Conservation (phyloP, 2,797 vertebrate genomes). For the Prionace glauca region DNA sequence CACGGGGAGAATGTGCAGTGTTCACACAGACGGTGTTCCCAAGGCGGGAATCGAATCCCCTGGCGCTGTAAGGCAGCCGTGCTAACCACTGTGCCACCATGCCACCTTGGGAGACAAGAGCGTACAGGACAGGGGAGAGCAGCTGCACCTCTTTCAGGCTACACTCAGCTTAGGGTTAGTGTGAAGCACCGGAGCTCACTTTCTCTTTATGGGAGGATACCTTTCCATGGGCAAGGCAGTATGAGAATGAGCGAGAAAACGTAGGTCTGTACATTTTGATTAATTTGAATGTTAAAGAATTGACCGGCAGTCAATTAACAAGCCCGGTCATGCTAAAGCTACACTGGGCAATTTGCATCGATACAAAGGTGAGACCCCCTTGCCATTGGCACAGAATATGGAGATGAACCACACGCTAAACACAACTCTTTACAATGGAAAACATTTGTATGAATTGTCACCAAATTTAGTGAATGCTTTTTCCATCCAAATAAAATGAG, state of each 20-base stretch:
- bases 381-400: background rate
- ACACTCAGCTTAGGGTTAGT: background rate
- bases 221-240: background rate
- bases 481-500: background rate
- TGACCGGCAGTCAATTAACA: background rate
- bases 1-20: no score
- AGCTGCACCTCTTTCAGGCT: background rate
- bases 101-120: background rate
- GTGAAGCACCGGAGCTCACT: background rate
- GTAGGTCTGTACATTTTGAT: background rate
- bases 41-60: no score
- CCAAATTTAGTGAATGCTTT: background rate
- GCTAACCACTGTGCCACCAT: no score
- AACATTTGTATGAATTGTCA: background rate
- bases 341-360: background rate
- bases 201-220: no score
- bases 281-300: background rate
- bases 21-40: no score
- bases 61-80: no score
- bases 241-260: background rate
- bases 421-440: background rate
- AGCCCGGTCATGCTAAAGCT: background rate
- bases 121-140: background rate
- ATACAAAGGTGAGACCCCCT: background rate
- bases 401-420: no score